Evolutionary conservation across 2,888 invertebrate genomes (phyloP), one percentile per base, ranked within the genome.

Genomic region (Mesorhabditis belari): DNA sequence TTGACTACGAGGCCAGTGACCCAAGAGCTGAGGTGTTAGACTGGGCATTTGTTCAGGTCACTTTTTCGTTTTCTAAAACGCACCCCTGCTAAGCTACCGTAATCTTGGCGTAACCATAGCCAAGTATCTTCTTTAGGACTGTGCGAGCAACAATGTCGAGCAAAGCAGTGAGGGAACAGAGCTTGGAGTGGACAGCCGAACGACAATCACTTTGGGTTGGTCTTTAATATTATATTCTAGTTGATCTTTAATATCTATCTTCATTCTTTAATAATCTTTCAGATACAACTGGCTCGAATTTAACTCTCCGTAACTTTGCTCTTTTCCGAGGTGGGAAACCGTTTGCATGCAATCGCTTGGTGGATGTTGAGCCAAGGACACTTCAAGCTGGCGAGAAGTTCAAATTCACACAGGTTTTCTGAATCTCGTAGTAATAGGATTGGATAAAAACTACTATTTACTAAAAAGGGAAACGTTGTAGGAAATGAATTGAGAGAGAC

Each of bases 21-120:
- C 69, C 69, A n/a, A 58, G 59, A 24, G 62, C 64, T 35, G 65
- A 60, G 55, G 66, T 73, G 21, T 66, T 71, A 56, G 65, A 64
- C n/a, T 73, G 73, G 73, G 71, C 69, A 3, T 69, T 73, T 56
- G 73, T 73, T 44, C 63, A 68, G 50, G 58, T 58, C 0, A 70
- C 70, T 54, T 28, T 49, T 19, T n/a, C n/a, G n/a, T n/a, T n/a
- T n/a, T n/a, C n/a, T n/a, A n/a, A n/a, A n/a, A n/a, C n/a, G n/a
- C n/a, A n/a, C n/a, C n/a, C n/a, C n/a, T n/a, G n/a, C n/a, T n/a
- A n/a, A n/a, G 54, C 62, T 1, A 55, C 62, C 4, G 49, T 25
- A 49, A 54, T 50, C 26, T 55, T 59, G 12, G 59, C 17, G 44
- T 44, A 44, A 44, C 12, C n/a, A n/a, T 44, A n/a, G 44, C 1